phyloP scores from a whole-genome alignment of 2,888 invertebrate genomes.

The Drosophila percnosoma region DNA sequence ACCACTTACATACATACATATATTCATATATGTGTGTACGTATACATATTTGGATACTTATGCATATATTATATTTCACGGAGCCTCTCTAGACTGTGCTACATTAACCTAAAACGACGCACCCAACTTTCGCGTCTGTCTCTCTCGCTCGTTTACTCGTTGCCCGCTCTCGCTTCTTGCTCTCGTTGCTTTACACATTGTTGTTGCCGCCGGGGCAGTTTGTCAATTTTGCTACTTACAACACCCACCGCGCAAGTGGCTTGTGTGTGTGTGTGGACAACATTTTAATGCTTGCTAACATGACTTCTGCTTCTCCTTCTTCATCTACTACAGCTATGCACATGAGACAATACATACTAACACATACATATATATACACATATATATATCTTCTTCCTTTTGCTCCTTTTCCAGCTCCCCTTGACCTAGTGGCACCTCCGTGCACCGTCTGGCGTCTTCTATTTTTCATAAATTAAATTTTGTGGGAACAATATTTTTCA shows the following conservation, averaged over 20 bases:
- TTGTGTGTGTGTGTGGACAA: conserved; percentile 19
- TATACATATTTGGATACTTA: conserved; percentile 7
- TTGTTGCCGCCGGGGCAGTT: conserved; percentile 51
- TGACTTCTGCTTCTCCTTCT: conserved; percentile 41
- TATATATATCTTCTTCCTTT: conserved; percentile 34
- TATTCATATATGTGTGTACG: not conserved
- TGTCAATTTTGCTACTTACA: conserved; percentile 71
- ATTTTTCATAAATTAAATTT: conserved; percentile 73
- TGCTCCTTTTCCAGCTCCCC: conserved; percentile 1
- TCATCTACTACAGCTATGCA: conserved; percentile 51
- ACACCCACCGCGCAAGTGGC: conserved; percentile 34
- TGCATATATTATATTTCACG: conserved; percentile 26
- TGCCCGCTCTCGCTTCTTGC: conserved; percentile 16
- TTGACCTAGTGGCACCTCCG: conserved; percentile 26
- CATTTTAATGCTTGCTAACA: conserved; percentile 48
- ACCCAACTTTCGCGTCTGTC: conserved; percentile 6
- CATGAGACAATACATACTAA: conserved; percentile 65
- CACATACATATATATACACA: conserved; percentile 20
- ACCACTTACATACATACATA: conserved; percentile 14
- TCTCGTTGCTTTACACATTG: conserved; percentile 20
- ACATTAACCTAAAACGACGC: conserved; percentile 19
- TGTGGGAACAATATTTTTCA: conserved; percentile 70
- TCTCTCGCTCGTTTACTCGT: conserved; percentile 5
- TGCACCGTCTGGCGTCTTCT: conserved; percentile 24
- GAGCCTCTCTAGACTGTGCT: conserved; percentile 4